Evolutionary conservation across 2,888 invertebrate genomes (phyloP).

Genomic region (Agrochola lota): DNA sequence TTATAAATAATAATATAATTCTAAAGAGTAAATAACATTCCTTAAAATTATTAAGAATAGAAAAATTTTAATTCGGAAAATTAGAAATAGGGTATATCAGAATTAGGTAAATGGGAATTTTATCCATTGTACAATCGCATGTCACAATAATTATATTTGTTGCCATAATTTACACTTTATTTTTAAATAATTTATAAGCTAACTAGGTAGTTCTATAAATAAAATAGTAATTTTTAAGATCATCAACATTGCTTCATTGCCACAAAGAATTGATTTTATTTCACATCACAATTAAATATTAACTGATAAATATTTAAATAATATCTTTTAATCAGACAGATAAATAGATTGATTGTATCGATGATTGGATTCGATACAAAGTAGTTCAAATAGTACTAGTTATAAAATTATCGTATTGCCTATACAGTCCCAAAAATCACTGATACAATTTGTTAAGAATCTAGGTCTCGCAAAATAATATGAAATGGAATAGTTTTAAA

Average conservation of each 20-base stretch:
- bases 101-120: slow-evolving; percentile 59
- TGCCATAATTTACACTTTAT: slow-evolving; percentile 41
- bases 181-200: slow-evolving; percentile 41
- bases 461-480: slow-evolving; percentile 48
- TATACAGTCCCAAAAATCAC: slow-evolving; percentile 62
- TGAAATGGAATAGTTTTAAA: slow-evolving; percentile 34
- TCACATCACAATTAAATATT: slow-evolving; percentile 55
- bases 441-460: slow-evolving; percentile 57
- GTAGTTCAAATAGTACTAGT: slow-evolving; percentile 53
- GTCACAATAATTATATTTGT: slow-evolving; percentile 51
- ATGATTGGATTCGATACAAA: slow-evolving; percentile 51
- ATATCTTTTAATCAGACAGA: slow-evolving; percentile 56
- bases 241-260: slow-evolving; percentile 56
- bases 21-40: slow-evolving; percentile 88
- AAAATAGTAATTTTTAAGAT: slow-evolving; percentile 51
- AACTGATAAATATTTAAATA: slow-evolving; percentile 29
- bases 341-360: slow-evolving; percentile 47
- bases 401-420: slow-evolving; percentile 60
- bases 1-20: slow-evolving; percentile 83
- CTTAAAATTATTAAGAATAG: slow-evolving; percentile 83
- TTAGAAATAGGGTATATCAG: slow-evolving; percentile 68
- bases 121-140: slow-evolving; percentile 44
- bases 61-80: slow-evolving; percentile 81
- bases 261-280: slow-evolving; percentile 52
- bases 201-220: slow-evolving; percentile 44